Percentiles rank a stretch among this genome's conserved stretches.
These are phyloP conservation scores for Drosophila formosana DNA, from an alignment of 2,888 invertebrate genomes.

Conservation along the genomic window DNA sequence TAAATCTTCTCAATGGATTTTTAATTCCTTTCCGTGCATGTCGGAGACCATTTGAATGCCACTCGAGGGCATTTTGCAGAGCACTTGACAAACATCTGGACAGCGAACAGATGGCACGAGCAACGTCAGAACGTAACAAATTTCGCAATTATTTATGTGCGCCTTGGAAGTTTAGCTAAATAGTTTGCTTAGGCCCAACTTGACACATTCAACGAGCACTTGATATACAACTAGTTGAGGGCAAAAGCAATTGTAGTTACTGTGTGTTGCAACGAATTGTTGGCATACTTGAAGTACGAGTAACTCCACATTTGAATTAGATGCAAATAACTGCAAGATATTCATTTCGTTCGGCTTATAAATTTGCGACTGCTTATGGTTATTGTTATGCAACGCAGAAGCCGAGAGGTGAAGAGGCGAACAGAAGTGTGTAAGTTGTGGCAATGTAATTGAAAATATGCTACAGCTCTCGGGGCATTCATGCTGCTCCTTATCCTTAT, in stretches of 20 bases:
- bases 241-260: not conserved
- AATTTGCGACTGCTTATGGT: conserved; percentile 18
- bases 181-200: conserved; percentile 13
- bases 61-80: conserved; percentile 4
- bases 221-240: conserved; percentile 5
- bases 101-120: conserved; percentile 1
- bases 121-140: not conserved
- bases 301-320: conserved; percentile 24
- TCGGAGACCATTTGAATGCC: not conserved
- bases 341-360: conserved; percentile 36
- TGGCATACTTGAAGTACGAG: conserved; percentile 9
- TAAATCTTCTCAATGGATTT: not conserved
- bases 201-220: conserved; percentile 28
- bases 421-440: conserved; percentile 46
- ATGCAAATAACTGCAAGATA: conserved; percentile 14
- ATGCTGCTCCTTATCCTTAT: conserved; percentile 28
- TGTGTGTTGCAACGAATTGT: not conserved
- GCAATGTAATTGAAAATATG: conserved; percentile 74
- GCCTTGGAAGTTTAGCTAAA: conserved; percentile 10
- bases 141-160: conserved; percentile 9
- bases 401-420: not conserved
- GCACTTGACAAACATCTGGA: conserved; percentile 7
- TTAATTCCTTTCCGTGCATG: not conserved
- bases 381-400: conserved; percentile 12
- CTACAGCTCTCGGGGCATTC: conserved; percentile 35